A percentile compares a stretch with the other conserved stretches of the same genome.
These are phyloP conservation scores for Morpho deidamia DNA, from an alignment of 2,888 invertebrate species.

Conservation along the genomic window DNA sequence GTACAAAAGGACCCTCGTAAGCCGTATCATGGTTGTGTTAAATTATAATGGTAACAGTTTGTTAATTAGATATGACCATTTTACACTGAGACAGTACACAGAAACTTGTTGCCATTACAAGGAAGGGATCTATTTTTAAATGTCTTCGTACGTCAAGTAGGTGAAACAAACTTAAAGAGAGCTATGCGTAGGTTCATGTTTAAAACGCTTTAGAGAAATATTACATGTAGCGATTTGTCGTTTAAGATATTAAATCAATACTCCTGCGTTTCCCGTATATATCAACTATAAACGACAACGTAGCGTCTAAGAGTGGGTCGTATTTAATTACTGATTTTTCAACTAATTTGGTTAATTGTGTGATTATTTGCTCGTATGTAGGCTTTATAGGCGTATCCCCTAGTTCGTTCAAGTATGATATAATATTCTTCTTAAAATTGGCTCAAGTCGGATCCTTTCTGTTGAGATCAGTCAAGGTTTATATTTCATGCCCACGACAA, in stretches of 20 bases:
- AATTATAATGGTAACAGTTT: slow-evolving; percentile 4
- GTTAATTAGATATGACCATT: slow-evolving; percentile 6
- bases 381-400: no score
- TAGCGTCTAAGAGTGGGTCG: no score
- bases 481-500: no score
- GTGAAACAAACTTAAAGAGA: slow-evolving; percentile 1
- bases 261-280: no score
- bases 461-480: no score
- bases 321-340: no score
- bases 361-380: no score
- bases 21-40: slow-evolving; percentile 6
- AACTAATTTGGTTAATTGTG: no score
- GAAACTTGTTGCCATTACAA: not conserved
- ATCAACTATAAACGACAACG: no score
- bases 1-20: not conserved
- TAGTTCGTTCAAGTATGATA: no score
- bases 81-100: slow-evolving; percentile 5
- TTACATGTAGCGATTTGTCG: slow-evolving; percentile 18
- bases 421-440: no score
- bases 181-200: slow-evolving; percentile 10
- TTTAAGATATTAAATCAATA: not conserved
- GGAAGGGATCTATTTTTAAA: slow-evolving; percentile 7
- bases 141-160: not conserved
- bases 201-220: slow-evolving; percentile 3
- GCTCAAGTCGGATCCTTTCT: no score